Percentiles rank a stretch among this genome's conserved stretches.
These are phyloP conservation scores for Oligia strigilis DNA, from an alignment of 2,888 invertebrate genomes.

Conservation along the genomic window DNA sequence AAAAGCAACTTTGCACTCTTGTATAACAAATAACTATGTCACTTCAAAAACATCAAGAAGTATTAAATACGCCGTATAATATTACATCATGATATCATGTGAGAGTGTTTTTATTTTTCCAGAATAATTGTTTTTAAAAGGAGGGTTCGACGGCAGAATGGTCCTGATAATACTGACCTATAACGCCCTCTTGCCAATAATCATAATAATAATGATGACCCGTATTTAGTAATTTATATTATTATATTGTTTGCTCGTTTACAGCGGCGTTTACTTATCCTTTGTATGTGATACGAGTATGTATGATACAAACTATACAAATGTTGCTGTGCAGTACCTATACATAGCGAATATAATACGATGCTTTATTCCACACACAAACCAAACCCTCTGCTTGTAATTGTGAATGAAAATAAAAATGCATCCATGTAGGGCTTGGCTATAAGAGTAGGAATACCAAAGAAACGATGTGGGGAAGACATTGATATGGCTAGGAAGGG, in stretches of 20 bases:
- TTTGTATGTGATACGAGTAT: background rate
- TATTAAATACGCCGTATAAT: constrained; percentile 6
- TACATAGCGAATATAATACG: background rate
- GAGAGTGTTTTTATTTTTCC: constrained; percentile 60
- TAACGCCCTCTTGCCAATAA: constrained; percentile 63
- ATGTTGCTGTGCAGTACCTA: constrained; percentile 5
- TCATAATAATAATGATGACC: constrained; percentile 62
- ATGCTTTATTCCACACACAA: background rate
- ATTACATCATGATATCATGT: constrained; percentile 72
- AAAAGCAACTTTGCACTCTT: too few relatives aligned
- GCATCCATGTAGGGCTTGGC: background rate
- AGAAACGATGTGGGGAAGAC: background rate
- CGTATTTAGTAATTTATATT: constrained; percentile 45
- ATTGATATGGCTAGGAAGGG: background rate
- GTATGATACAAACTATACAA: background rate
- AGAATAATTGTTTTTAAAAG: constrained; percentile 28
- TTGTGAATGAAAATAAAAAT: background rate
- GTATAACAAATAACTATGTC: too few relatives aligned
- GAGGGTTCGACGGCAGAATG: constrained; percentile 59
- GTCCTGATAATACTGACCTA: constrained; percentile 78
- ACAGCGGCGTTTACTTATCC: constrained; percentile 15
- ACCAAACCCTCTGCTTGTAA: background rate
- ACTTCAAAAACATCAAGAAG: background rate
- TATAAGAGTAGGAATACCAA: background rate
- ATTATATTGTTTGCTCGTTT: constrained; percentile 40